Conservation (phyloP, 2,888 invertebrate genomes). For the Druceiella hillmani region DNA sequence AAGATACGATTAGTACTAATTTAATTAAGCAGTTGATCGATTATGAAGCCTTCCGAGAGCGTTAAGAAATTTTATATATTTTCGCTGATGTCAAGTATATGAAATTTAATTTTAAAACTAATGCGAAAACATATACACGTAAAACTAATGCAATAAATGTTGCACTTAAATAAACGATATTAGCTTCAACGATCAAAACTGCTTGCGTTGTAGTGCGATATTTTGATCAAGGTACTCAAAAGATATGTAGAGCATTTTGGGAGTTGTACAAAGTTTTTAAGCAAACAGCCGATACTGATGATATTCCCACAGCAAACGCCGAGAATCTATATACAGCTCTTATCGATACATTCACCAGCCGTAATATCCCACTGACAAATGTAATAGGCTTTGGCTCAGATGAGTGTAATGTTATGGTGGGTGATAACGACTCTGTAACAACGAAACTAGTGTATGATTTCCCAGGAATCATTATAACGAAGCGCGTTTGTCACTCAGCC, state of each 20-base stretch:
- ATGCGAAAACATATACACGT: too few species aligned
- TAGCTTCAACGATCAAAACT: constrained; percentile 24
- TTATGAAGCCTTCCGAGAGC: too few species aligned
- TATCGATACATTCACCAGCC: constrained; percentile 14
- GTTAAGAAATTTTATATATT: too few species aligned
- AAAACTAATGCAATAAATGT: too few species aligned
- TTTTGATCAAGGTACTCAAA: constrained; percentile 20
- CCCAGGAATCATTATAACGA: constrained; percentile 25
- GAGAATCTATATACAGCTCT: constrained; percentile 13
- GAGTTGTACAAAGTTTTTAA: constrained; percentile 18
- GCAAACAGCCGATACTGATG: constrained; percentile 10
- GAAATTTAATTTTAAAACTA: too few species aligned
- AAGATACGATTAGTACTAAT: too few species aligned
- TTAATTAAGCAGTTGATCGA: too few species aligned
- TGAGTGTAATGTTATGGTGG: constrained; percentile 29
- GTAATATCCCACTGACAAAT: constrained; percentile 24
- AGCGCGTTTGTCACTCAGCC: constrained; percentile 28
- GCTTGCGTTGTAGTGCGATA: constrained; percentile 24
- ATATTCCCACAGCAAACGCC: constrained; percentile 9
- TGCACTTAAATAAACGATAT: too few species aligned
- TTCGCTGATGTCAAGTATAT: too few species aligned
- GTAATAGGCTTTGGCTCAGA: constrained; percentile 29
- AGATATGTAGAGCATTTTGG: constrained; percentile 19
- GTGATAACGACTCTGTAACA: constrained; percentile 25
- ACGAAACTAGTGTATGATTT: constrained; percentile 20